A percentile compares a stretch with the other conserved stretches of the same genome.
Conservation (phyloP, 2,797 vertebrate species). For the Erithacus rubecula region DNA sequence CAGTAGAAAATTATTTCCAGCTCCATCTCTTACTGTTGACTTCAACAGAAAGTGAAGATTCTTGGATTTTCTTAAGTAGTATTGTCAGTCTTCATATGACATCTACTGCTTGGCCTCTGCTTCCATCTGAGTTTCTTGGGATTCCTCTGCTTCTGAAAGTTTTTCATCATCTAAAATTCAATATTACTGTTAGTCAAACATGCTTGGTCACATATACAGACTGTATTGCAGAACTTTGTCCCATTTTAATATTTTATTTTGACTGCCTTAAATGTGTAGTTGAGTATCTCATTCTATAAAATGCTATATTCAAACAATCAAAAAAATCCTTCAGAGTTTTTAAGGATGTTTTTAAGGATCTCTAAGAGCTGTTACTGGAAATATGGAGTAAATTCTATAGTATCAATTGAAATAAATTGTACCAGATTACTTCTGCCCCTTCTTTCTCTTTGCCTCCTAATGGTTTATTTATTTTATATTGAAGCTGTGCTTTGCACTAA, state of each 20-base stretch:
- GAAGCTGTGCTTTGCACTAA: neutral
- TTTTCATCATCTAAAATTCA: constrained; percentile 91
- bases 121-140: constrained; percentile 83
- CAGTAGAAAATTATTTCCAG: neutral
- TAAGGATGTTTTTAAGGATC: neutral
- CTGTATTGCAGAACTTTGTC: neutral
- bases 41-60: neutral
- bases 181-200: constrained; percentile 4
- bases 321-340: neutral
- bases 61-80: neutral
- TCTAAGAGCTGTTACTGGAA: neutral
- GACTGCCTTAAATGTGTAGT: neutral
- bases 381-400: neutral
- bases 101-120: constrained; percentile 78
- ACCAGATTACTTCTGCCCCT: neutral
- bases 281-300: neutral
- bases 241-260: neutral
- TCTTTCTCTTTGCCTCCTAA: neutral
- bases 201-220: neutral
- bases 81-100: neutral
- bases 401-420: neutral
- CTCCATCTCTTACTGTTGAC: neutral
- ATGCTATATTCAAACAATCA: neutral
- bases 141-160: constrained; percentile 89
- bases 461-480: neutral